Evolutionary conservation across 1,140 invertebrate genomes (phyloP).

Genomic region (Neuroterus valhalla): DNA sequence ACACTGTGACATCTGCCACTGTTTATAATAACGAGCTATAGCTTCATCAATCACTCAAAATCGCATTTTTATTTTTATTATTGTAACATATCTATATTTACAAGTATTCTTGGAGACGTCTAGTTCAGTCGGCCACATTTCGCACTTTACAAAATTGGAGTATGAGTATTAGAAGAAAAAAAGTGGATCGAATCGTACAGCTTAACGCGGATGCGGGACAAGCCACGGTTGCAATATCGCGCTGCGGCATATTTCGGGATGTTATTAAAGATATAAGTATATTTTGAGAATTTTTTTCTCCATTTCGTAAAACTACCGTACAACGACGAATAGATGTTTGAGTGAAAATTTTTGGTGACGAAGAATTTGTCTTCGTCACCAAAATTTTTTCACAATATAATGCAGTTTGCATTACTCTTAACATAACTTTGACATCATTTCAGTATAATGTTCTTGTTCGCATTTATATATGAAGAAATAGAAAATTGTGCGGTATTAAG

Average conservation of each 20-base stretch:
- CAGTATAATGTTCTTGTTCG: not conserved
- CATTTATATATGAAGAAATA: not conserved
- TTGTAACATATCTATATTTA: not conserved
- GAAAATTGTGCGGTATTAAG: not conserved
- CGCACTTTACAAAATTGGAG: conserved; percentile 11
- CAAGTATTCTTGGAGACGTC: conserved; percentile 23
- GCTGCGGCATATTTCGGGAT: not conserved
- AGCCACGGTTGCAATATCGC: not conserved
- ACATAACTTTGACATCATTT: not conserved
- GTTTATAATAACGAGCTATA: not conserved
- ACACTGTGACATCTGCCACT: not conserved
- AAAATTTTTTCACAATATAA: not conserved
- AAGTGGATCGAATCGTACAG: not conserved
- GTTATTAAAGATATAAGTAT: conserved; percentile 1
- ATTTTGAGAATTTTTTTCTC: not conserved
- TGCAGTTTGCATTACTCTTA: not conserved
- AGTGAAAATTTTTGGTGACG: too few species aligned
- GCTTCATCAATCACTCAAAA: conserved; percentile 3
- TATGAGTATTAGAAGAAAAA: conserved; percentile 23
- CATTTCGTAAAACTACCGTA: not conserved
- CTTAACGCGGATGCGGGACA: not conserved
- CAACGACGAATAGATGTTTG: not conserved
- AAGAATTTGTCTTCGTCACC: not conserved
- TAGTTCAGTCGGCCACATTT: not conserved
- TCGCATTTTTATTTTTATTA: conserved; percentile 17